These are phyloP conservation scores for Paracanthobrama guichenoti DNA, from an alignment of 2,113 vertebrate species.

Conservation along the genomic window DNA sequence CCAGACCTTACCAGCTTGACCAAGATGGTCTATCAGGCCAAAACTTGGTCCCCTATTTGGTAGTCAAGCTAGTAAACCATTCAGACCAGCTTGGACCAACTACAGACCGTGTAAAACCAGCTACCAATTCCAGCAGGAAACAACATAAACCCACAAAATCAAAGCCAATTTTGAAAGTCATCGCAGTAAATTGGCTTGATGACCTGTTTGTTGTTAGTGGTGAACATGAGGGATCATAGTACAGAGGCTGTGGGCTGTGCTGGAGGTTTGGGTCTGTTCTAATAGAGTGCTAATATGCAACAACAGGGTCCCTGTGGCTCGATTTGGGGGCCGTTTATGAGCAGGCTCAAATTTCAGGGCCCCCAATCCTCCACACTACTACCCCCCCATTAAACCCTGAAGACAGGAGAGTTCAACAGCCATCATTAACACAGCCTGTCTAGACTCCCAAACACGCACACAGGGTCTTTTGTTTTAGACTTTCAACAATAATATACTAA, in stretches of 20 bases:
- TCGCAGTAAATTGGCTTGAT: background rate
- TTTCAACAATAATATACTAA: background rate
- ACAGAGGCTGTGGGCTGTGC: background rate
- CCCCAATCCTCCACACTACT: background rate
- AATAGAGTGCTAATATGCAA: slow-evolving; percentile 14
- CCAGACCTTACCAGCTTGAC: background rate
- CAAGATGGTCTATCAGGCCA: background rate
- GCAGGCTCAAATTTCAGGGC: slow-evolving; percentile 28
- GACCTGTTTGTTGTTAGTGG: slow-evolving; percentile 3
- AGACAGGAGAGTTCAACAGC: slow-evolving; percentile 27
- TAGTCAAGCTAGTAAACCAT: background rate
- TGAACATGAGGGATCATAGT: background rate
- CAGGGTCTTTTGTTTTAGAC: slow-evolving; percentile 5
- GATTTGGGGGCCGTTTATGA: background rate
- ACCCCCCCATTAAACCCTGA: slow-evolving; percentile 9
- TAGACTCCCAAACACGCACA: slow-evolving; percentile 33
- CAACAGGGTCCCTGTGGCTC: background rate
- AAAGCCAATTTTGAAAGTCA: slow-evolving; percentile 5
- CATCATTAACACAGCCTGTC: slow-evolving; percentile 40
- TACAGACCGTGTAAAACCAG: background rate
- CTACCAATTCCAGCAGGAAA: background rate
- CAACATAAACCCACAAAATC: slow-evolving; percentile 15
- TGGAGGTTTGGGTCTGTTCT: background rate
- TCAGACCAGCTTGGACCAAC: background rate
- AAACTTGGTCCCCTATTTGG: background rate